Evolutionary conservation across 1,140 invertebrate genomes (phyloP).

Genomic region (Tetramorium simillimum): DNA sequence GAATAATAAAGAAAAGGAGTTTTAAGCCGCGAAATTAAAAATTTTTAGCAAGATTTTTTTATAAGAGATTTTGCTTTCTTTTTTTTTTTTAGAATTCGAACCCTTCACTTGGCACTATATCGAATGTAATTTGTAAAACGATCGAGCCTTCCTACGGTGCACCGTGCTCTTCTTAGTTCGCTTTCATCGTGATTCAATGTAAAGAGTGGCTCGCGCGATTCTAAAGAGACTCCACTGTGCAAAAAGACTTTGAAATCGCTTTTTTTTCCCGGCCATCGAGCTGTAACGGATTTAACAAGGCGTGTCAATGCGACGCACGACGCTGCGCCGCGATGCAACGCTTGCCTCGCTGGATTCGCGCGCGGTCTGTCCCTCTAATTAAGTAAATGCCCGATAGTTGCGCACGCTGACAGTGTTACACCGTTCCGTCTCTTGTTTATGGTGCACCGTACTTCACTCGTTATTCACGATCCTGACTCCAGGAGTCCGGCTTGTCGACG

Average conservation of each 20-base stretch:
- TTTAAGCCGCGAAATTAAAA: too few species aligned
- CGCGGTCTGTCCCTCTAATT: conserved; percentile 32
- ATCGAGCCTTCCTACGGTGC: neutral
- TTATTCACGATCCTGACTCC: conserved; percentile 1
- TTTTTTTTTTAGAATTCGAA: neutral
- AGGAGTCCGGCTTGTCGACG: conserved; percentile 29
- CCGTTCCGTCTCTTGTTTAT: conserved; percentile 36
- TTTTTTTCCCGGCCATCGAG: conserved; percentile 12
- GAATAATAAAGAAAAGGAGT: too few species aligned
- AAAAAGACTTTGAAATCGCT: neutral
- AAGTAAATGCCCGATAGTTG: conserved; percentile 46
- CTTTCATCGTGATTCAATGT: neutral
- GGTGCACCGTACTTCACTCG: neutral
- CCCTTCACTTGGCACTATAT: neutral
- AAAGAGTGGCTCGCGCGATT: neutral
- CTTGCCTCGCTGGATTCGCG: conserved; percentile 26
- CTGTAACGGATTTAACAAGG: conserved; percentile 14
- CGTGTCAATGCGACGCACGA: neutral
- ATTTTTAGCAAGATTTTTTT: too few species aligned
- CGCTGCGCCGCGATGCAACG: neutral
- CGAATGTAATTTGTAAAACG: neutral
- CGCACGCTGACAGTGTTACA: neutral
- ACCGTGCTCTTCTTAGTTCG: neutral
- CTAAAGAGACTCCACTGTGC: neutral
- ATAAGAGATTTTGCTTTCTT: neutral